Base-by-base conservation (phyloP, 2,797 vertebrate genomes). In the Urophycis tenuis region DNA sequence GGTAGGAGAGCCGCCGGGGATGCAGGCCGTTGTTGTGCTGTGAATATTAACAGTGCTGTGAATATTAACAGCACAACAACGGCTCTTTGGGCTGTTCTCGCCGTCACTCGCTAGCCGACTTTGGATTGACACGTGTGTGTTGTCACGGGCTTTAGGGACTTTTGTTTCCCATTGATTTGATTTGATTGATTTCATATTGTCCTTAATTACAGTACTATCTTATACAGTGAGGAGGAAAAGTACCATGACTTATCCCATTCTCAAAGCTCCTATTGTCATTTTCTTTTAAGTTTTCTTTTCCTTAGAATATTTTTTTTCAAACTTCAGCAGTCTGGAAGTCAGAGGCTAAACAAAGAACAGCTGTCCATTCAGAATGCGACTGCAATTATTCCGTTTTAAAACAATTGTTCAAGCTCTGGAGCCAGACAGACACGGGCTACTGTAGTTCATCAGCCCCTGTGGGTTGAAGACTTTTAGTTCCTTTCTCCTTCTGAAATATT, bases 1-100 rank as follows among this genome's bases (percentile, higher is more conserved):
- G 81, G 91, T 92, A 79, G 82, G 88, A n/a, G 31, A 76, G 30
- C 15, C 11, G 19, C 14, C 25, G 29, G 0, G 60, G 22, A 74
- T 60, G n/a, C 53, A 17, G 11, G 12, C 39, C 32, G 1, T 75
- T 32, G 39, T 45, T 74, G 14, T 29, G 25, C 25, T 29, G 8
- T 30, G 1, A 22, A n/a, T n/a, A 78, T 81, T 41, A 67, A n/a
- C n/a, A n/a, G n/a, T n/a, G n/a, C n/a, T n/a, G n/a, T n/a, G n/a
- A n/a, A n/a, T n/a, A n/a, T n/a, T n/a, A n/a, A n/a, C n/a, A n/a
- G n/a, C n/a, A n/a, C n/a, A n/a, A n/a, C n/a, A n/a, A n/a, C n/a
- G n/a, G n/a, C n/a, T n/a, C n/a, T n/a, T n/a, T n/a, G n/a, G n/a
- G n/a, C n/a, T n/a, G n/a, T n/a, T n/a, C n/a, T n/a, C n/a, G n/a